Percentiles rank a stretch among this genome's conserved stretches.
These are phyloP conservation scores for Molorchus minor DNA, from an alignment of 2,888 invertebrate species.

Conservation along the genomic window DNA sequence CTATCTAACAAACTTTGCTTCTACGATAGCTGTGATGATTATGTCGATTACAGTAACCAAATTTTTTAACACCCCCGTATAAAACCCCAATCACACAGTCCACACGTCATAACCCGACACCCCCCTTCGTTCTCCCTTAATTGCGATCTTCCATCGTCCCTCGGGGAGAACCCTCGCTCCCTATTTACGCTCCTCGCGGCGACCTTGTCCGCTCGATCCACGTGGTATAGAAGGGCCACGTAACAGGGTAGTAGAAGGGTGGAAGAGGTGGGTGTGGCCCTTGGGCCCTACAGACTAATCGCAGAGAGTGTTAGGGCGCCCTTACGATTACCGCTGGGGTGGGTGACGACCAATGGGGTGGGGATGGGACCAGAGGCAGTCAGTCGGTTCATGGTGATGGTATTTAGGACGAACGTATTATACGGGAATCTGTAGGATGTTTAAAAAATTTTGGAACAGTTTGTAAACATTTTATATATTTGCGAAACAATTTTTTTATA, in stretches of 20 bases:
- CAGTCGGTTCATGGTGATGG: no score
- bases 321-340: constrained; percentile 42
- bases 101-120: background rate
- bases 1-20: no score
- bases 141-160: background rate
- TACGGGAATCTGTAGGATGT: no score
- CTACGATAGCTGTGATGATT: no score
- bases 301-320: constrained; percentile 39
- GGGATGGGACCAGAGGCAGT: constrained; percentile 14
- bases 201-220: constrained; percentile 54
- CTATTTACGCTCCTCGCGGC: constrained; percentile 15
- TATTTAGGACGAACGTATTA: no score
- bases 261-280: constrained; percentile 49
- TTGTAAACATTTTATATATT: no score
- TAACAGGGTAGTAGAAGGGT: constrained; percentile 51
- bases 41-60: no score
- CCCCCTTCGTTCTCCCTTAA: background rate
- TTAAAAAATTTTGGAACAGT: no score
- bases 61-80: no score
- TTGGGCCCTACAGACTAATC: constrained; percentile 50
- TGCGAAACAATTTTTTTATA: no score
- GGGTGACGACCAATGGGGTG: constrained; percentile 43
- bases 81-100: no score
- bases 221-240: constrained; percentile 55
- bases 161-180: background rate